Percentiles rank a stretch among this genome's conserved stretches.
phyloP scores from a whole-genome alignment of 2,888 invertebrate species.

The Tupiocoris notatus region DNA sequence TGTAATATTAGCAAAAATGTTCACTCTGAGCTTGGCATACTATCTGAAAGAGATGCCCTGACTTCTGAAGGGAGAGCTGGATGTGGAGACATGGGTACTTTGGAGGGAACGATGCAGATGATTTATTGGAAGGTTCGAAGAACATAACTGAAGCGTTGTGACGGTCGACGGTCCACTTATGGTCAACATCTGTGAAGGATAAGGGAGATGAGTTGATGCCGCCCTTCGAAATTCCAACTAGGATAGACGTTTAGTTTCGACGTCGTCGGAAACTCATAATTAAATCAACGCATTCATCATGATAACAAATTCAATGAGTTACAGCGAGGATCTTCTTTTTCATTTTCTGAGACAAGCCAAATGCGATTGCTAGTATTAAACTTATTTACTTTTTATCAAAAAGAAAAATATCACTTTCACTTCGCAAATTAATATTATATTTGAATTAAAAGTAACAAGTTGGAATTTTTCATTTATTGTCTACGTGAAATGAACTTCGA shows the following conservation, averaged over 20 bases:
- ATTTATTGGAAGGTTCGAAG: slow-evolving; percentile 4
- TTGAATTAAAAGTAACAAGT: too few relatives aligned
- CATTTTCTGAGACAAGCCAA: too few relatives aligned
- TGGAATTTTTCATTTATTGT: too few relatives aligned
- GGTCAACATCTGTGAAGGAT: slow-evolving; percentile 19
- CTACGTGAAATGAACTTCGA: too few relatives aligned
- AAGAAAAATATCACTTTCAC: too few relatives aligned
- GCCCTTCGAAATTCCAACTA: background rate
- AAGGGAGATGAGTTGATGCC: background rate
- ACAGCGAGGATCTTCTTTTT: too few relatives aligned
- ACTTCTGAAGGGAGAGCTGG: background rate
- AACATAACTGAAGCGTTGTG: background rate
- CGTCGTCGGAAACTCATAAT: background rate
- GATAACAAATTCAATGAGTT: too few relatives aligned
- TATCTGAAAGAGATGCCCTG: background rate
- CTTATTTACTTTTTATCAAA: too few relatives aligned
- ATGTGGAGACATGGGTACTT: background rate
- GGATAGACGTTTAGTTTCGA: background rate
- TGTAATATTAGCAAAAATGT: too few relatives aligned
- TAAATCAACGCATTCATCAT: background rate
- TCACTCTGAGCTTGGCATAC: background rate
- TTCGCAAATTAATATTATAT: too few relatives aligned
- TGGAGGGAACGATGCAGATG: background rate
- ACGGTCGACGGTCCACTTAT: slow-evolving; percentile 9
- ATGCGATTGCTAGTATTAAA: too few relatives aligned